Evolutionary conservation across 2,888 invertebrate genomes (phyloP), one percentile per base, ranked within the genome.

Genomic region (Aleiodes alternator): DNA sequence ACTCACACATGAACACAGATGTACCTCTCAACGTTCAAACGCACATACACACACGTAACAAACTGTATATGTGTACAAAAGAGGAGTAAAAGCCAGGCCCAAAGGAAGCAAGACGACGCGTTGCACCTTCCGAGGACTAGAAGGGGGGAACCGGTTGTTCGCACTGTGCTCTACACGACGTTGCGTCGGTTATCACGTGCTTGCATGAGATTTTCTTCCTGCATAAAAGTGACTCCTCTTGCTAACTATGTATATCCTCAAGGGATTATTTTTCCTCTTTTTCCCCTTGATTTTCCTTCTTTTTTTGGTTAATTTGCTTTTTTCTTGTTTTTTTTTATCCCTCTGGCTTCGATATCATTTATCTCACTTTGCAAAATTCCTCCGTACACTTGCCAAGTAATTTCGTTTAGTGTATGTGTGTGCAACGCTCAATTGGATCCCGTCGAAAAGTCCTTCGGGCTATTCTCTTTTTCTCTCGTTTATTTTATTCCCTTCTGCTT

Each of bases 121-220:
- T 75, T 69, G 61, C 61, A 75, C 55, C 70, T 70, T 75, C 50
- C 56, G 66, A 34, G 50, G 55, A 66, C 66, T 71, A 72, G 29
- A 72, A 43, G 43, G 61, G 61, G 69, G 50, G 59, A 76, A 76
- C 76, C 72, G 76, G 76, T 76, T 76, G 76, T 76, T 72, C 72
- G 51, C 76, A 68, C 68, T 72, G 72, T 72, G 43, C 72, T 59
- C 76, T 68, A 72, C 76, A 69, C 71, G 43, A 66, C 61, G 53
- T 61, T 59, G 51, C 51, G 50, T 71, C 61, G 50, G 57, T 76
- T 61, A 70, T 64, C 73, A 73, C 56, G 72, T 73, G 70, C 50
- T 55, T 56, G 57, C 38, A 51, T 68, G 56, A 75, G 70, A 64
- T 66, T 55, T 64, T 53, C 56, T 61, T 66, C 51, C 43, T 43